A percentile compares a stretch with the other conserved stretches of the same genome.
Evolutionary conservation across 2,113 vertebrate genomes (phyloP).

Genomic region (Opisthocomus hoazin): DNA sequence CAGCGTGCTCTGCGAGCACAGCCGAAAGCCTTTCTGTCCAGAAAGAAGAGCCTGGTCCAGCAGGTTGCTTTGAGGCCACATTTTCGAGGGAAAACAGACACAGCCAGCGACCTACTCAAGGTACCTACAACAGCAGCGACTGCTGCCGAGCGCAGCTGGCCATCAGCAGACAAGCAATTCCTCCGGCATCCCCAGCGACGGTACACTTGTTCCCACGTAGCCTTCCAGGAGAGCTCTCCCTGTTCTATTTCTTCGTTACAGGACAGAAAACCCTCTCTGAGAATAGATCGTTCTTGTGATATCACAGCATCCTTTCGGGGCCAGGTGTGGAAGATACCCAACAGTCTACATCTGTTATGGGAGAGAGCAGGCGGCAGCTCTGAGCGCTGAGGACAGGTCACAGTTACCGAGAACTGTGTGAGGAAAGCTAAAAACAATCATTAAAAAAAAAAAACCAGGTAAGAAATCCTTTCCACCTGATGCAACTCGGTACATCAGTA

Average conservation of each 20-base stretch:
- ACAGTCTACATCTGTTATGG: background rate
- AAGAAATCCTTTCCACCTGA: background rate
- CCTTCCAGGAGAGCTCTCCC: background rate
- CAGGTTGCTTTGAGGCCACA: background rate
- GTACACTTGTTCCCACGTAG: background rate
- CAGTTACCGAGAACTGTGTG: background rate
- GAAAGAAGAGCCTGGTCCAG: background rate
- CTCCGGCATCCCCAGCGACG: background rate
- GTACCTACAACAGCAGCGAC: background rate
- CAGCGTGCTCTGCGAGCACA: background rate
- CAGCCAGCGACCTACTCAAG: background rate
- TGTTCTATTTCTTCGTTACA: background rate
- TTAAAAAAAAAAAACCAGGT: background rate
- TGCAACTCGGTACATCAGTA: background rate
- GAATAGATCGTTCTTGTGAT: background rate
- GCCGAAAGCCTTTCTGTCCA: background rate
- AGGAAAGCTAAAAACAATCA: background rate
- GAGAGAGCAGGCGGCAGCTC: background rate
- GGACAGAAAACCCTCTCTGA: background rate
- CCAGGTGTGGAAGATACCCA: background rate
- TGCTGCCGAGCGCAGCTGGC: background rate
- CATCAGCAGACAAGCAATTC: background rate
- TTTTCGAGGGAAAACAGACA: background rate
- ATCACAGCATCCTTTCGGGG: background rate
- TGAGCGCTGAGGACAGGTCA: background rate